Percentiles rank a stretch among this genome's conserved stretches.
phyloP scores from a whole-genome alignment of 1,140 invertebrate species.

The Asbolus verrucosus region DNA sequence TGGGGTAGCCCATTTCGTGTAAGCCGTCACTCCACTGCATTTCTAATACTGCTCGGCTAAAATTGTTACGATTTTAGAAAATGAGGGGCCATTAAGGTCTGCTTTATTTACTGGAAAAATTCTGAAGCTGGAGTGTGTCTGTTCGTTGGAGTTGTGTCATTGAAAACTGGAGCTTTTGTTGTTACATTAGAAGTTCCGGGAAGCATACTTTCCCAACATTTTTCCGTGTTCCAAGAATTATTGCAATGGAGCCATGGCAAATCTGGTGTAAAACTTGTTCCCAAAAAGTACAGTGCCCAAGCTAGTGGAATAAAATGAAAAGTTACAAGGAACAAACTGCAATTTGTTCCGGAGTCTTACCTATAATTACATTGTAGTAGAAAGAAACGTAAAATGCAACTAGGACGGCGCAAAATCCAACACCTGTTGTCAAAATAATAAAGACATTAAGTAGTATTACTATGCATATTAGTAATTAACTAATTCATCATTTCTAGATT shows the following conservation, averaged over 20 bases:
- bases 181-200: conserved; percentile 26
- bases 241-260: conserved; percentile 88
- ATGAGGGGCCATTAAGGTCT: no score
- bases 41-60: conserved; percentile 83
- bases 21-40: conserved; percentile 79
- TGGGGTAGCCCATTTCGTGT: conserved; percentile 77
- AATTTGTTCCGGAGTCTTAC: conserved; percentile 67
- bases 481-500: no score
- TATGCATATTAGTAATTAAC: no score
- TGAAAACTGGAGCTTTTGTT: conserved; percentile 39
- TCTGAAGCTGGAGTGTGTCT: conserved; percentile 75
- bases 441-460: no score
- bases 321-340: no score
- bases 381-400: conserved; percentile 93
- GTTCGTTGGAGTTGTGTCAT: conserved; percentile 60
- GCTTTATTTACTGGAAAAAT: conserved; percentile 71
- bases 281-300: conserved; percentile 88
- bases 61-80: no score
- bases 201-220: conserved; percentile 72
- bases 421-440: conserved; percentile 69
- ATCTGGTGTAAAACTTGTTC: conserved; percentile 73
- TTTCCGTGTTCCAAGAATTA: conserved; percentile 85
- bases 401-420: conserved; percentile 89
- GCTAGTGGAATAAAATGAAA: conserved; percentile 61
- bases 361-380: conserved; percentile 94